Percentiles rank a stretch among this genome's conserved stretches.
Evolutionary conservation across 2,797 vertebrate genomes (phyloP).

Genomic region (Catostomus latipinnis): DNA sequence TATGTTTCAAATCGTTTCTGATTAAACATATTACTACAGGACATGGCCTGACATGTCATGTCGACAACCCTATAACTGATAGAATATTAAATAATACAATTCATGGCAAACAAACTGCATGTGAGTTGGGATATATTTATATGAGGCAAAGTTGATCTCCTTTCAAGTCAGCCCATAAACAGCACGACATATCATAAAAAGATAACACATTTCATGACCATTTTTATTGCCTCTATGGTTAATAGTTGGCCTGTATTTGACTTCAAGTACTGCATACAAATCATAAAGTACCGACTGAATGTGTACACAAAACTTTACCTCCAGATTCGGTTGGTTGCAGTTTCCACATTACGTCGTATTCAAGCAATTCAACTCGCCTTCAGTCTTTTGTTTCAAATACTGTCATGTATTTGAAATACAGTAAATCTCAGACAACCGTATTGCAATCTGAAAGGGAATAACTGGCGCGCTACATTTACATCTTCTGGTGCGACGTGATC

Average conservation of each 20-base stretch:
- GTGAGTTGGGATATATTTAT: background rate
- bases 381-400: background rate
- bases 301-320: slow-evolving; percentile 7
- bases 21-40: too few species aligned
- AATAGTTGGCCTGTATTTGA: background rate
- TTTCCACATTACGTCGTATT: slow-evolving; percentile 45
- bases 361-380: background rate
- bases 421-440: background rate
- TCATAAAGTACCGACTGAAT: background rate
- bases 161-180: background rate
- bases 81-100: background rate
- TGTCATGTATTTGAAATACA: background rate
- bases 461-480: slow-evolving; percentile 22
- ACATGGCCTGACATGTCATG: too few species aligned
- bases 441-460: background rate
- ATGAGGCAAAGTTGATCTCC: background rate
- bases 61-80: too few species aligned
- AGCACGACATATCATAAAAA: background rate
- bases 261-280: background rate
- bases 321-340: slow-evolving; percentile 34
- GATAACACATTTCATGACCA: background rate
- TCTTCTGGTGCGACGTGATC: background rate
- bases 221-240: background rate
- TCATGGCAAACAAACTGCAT: background rate
- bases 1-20: too few species aligned